Base-by-base conservation (phyloP, 2,797 vertebrate species). In the Pyrocephalus nanus region DNA sequence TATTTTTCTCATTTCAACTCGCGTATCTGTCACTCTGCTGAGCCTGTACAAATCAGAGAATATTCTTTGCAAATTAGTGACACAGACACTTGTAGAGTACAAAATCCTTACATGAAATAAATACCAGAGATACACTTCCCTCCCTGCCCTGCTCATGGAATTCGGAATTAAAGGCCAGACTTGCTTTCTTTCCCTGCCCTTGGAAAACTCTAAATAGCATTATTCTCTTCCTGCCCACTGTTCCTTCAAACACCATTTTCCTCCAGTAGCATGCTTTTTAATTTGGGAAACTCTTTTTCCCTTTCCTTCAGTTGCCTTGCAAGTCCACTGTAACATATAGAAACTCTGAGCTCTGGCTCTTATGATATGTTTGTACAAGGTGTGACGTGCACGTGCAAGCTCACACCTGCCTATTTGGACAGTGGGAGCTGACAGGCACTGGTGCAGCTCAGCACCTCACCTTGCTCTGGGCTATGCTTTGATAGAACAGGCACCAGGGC, bases 391-490 rank as follows among this genome's bases (percentile, higher is more conserved):
- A 32, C 3, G 11, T 85, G 38, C 90, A 77, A 71, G 90, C 89
- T 61, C 9, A 20, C 72, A 32, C 64, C 43, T 1, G 48, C 60
- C 75, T 8, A 0, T 9, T 60, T 53, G 42, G 48, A 18, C 34
- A 26, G 47, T 38, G 0, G 0, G 57, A 36, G 69, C 81, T 7
- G 3, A 20, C 53, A 47, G 9, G 64, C 48, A 7, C 29, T 13
- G 55, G 62, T 54, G 82, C 54, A 90, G 84, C 76, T 91, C 62
- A 40, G 69, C 64, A 64, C 36, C 62, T 64, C 83, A 27, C 43
- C 30, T 85, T 51, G 70, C 95, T 90, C 4, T 92, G 78, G 89
- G 87, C 85, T 79, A 17, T 40, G 42, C 80, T 90, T 92, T 93
- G 73, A 87, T 7, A 38, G 47, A 61, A 38, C 54, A 50, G 75